Conservation (phyloP, 2,888 invertebrate genomes). For the Nebria brevicollis region DNA sequence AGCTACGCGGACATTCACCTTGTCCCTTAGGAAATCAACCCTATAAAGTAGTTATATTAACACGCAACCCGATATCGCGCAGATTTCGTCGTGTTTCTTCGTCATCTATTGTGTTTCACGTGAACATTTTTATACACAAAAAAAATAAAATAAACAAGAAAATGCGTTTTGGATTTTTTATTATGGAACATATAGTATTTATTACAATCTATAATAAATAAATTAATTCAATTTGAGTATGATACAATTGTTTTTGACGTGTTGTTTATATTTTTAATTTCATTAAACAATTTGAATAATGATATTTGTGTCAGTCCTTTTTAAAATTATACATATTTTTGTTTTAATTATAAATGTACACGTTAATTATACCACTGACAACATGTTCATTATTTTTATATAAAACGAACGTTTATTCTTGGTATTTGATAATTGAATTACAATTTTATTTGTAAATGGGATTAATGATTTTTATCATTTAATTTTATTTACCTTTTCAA, state of each 20-base stretch:
- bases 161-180: not conserved
- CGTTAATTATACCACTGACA: no score
- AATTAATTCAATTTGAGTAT: not conserved
- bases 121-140: no score
- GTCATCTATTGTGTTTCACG: no score
- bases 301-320: no score
- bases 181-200: not conserved
- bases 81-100: not conserved
- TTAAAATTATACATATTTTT: not conserved
- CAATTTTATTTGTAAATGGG: no score
- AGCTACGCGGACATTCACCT: not conserved
- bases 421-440: no score
- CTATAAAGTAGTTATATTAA: not conserved
- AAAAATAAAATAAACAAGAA: no score
- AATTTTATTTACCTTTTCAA: no score
- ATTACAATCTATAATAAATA: slow-evolving; percentile 10
- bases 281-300: not conserved
- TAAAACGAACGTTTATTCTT: no score
- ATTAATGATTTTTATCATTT: no score
- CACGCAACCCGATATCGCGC: not conserved
- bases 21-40: not conserved
- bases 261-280: not conserved
- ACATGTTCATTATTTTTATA: no score
- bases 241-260: not conserved
- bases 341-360: not conserved